Percentiles rank a stretch among this genome's conserved stretches.
Conservation (phyloP, 2,113 vertebrate species). For the Probosciger aterrimus region DNA sequence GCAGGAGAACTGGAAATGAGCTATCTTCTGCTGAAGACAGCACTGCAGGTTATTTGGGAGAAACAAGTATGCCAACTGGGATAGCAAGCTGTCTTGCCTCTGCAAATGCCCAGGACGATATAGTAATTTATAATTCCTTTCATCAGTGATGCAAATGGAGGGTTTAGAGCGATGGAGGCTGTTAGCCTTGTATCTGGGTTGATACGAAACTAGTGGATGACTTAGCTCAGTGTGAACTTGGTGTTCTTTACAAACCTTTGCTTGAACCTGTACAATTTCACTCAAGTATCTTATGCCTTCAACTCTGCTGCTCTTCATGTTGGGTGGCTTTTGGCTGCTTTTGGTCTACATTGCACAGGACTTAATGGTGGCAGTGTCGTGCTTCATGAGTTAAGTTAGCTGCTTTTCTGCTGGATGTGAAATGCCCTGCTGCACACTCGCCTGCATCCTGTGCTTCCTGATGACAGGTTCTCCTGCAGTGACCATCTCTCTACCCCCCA, state of each 20-base stretch:
- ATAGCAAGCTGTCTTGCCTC: background rate
- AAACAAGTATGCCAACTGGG: constrained; percentile 3
- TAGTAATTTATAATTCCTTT: background rate
- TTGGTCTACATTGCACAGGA: background rate
- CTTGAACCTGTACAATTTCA: background rate
- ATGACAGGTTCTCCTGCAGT: background rate
- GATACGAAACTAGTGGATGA: background rate
- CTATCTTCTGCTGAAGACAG: background rate
- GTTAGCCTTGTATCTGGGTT: background rate
- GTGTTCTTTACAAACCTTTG: background rate
- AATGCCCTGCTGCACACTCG: background rate
- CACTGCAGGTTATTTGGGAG: background rate
- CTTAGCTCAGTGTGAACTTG: background rate
- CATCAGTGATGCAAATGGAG: constrained; percentile 35
- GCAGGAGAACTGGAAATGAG: background rate
- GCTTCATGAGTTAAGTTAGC: background rate
- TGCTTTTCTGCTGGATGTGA: background rate
- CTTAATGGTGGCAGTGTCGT: background rate
- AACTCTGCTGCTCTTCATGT: background rate
- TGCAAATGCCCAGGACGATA: background rate
- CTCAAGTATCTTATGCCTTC: background rate
- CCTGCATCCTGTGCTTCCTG: background rate
- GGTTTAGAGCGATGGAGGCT: background rate
- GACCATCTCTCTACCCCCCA: background rate
- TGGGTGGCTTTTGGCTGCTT: background rate